These are phyloP conservation scores for Atta colombica DNA, from an alignment of 1,140 invertebrate genomes.

Conservation along the genomic window DNA sequence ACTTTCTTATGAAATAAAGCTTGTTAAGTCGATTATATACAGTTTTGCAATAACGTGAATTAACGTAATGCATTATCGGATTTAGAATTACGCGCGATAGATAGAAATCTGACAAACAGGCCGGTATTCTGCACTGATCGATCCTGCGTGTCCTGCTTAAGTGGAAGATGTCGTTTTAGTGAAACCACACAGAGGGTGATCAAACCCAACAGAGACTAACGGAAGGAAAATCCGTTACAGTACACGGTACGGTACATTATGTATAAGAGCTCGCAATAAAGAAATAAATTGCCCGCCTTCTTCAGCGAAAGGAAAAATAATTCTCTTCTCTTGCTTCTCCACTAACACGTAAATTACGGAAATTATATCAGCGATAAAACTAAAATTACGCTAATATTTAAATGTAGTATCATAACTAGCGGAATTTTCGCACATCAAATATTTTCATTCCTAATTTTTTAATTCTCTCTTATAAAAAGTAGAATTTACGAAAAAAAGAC, in stretches of 20 bases:
- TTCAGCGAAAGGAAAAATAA: slow-evolving; percentile 8
- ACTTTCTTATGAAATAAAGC: not conserved
- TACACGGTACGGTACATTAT: slow-evolving; percentile 51
- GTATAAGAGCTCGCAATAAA: slow-evolving; percentile 33
- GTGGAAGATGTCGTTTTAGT: slow-evolving; percentile 56
- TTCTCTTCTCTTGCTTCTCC: not conserved
- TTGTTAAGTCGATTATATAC: not conserved
- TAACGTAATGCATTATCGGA: not conserved
- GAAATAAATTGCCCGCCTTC: slow-evolving; percentile 43
- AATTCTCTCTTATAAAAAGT: slow-evolving; percentile 12
- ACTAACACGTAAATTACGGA: slow-evolving; percentile 6
- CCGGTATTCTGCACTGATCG: slow-evolving; percentile 37
- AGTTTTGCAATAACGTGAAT: slow-evolving; percentile 7
- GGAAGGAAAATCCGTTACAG: slow-evolving; percentile 50
- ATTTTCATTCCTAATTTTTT: not conserved
- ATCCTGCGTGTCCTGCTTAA: slow-evolving; percentile 56
- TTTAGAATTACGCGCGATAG: slow-evolving; percentile 25
- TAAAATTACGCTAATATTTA: slow-evolving; percentile 21
- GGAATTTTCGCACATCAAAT: not conserved
- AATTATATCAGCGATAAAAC: slow-evolving; percentile 16
- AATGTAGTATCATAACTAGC: not conserved
- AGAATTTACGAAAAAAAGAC: slow-evolving; percentile 20
- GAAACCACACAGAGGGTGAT: slow-evolving; percentile 60
- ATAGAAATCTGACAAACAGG: slow-evolving; percentile 44
- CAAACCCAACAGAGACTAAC: slow-evolving; percentile 48